These are phyloP conservation scores for Mesochorus sp. DNA, from an alignment of 2,888 invertebrate species.

Conservation along the genomic window DNA sequence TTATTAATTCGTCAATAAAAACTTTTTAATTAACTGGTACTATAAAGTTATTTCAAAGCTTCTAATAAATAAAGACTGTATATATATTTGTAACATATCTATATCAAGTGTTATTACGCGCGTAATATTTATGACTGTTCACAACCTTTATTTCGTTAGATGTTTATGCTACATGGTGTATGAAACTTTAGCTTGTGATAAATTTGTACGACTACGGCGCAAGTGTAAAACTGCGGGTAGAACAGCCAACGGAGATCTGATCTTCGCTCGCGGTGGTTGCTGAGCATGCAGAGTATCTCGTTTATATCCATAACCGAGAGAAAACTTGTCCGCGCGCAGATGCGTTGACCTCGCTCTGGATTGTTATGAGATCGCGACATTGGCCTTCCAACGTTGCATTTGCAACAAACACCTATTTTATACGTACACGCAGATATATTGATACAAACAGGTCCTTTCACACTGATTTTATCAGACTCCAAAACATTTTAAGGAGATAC, in stretches of 20 bases:
- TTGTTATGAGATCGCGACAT: conserved; percentile 56
- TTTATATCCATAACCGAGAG: conserved; percentile 16
- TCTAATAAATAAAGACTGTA: no score
- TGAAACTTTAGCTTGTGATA: conserved; percentile 4
- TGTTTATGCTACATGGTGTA: not conserved
- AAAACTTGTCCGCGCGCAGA: conserved; percentile 17
- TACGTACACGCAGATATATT: conserved; percentile 35
- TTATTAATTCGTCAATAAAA: no score
- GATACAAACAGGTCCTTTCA: no score
- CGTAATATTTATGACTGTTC: no score
- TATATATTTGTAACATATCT: no score
- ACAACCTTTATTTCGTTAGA: no score
- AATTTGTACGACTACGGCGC: not conserved
- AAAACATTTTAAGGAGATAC: no score
- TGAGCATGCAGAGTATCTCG: conserved; percentile 42
- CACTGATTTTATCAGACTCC: no score
- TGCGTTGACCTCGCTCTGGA: conserved; percentile 57
- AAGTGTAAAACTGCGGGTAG: not conserved
- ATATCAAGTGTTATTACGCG: no score
- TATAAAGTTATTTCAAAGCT: no score
- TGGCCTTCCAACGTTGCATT: conserved; percentile 59
- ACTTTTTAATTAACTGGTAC: no score
- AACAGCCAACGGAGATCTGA: conserved; percentile 10
- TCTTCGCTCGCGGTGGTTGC: conserved; percentile 17
- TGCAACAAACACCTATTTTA: conserved; percentile 32